Conservation (phyloP, 1,140 invertebrate species). For the Drosophila kohkoa region DNA sequence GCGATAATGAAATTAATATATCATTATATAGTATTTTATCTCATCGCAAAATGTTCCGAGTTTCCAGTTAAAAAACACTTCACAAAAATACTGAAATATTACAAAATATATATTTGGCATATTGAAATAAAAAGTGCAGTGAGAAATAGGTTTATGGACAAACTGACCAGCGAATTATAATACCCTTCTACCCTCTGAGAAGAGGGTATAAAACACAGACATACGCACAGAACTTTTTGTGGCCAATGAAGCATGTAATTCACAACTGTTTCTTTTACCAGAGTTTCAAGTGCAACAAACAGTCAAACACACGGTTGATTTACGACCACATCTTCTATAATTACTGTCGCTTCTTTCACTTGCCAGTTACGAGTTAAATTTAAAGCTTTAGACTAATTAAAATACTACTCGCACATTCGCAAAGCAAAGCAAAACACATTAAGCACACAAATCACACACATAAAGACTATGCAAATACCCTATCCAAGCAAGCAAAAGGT, state of each 20-base stretch:
- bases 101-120: no score
- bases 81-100: no score
- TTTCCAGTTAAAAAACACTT: no score
- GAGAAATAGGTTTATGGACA: no score
- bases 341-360: neutral
- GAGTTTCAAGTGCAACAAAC: neutral
- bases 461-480: neutral
- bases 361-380: neutral
- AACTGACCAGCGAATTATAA: no score
- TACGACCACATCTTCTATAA: neutral
- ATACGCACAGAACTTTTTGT: neutral
- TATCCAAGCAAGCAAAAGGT: neutral
- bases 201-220: no score
- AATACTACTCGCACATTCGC: conserved; percentile 4
- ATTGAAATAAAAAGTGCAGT: no score
- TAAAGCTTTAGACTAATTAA: conserved; percentile 23
- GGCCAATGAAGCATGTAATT: neutral
- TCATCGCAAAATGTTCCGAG: no score
- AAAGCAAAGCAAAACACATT: conserved; percentile 19
- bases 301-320: neutral
- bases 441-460: conserved; percentile 7
- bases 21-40: no score
- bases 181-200: no score
- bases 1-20: no score
- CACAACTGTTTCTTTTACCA: conserved; percentile 7